These are phyloP conservation scores for Prinia subflava DNA, from an alignment of 2,113 vertebrate genomes.

Conservation along the genomic window DNA sequence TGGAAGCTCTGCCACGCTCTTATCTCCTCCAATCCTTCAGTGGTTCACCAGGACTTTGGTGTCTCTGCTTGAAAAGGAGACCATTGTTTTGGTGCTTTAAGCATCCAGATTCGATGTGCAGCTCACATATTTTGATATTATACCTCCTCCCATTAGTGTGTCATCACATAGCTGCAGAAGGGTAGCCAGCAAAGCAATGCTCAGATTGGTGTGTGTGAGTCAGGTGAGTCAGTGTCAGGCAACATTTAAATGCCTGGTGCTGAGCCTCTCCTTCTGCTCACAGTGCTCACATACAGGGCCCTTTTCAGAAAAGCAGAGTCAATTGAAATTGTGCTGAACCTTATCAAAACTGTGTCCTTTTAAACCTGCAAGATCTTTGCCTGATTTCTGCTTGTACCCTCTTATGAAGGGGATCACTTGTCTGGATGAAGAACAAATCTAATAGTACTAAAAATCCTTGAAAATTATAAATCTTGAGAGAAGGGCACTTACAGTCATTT, in stretches of 20 bases:
- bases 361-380: neutral
- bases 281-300: neutral
- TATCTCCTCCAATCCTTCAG: neutral
- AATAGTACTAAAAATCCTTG: neutral
- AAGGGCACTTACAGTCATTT: neutral
- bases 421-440: neutral
- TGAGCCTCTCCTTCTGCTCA: neutral
- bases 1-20: neutral
- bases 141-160: neutral
- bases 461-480: conserved; percentile 2
- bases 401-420: neutral
- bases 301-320: conserved; percentile 7
- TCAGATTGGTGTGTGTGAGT: neutral
- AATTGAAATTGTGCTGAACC: neutral
- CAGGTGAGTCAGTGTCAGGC: neutral
- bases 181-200: neutral
- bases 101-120: neutral
- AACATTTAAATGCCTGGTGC: neutral
- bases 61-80: neutral
- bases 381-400: neutral
- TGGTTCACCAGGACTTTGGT: neutral
- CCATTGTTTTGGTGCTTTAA: neutral
- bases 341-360: neutral
- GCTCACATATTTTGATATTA: neutral
- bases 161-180: neutral